Base-by-base conservation (phyloP, 2,113 vertebrate species). In the Myiagra hebetior region DNA sequence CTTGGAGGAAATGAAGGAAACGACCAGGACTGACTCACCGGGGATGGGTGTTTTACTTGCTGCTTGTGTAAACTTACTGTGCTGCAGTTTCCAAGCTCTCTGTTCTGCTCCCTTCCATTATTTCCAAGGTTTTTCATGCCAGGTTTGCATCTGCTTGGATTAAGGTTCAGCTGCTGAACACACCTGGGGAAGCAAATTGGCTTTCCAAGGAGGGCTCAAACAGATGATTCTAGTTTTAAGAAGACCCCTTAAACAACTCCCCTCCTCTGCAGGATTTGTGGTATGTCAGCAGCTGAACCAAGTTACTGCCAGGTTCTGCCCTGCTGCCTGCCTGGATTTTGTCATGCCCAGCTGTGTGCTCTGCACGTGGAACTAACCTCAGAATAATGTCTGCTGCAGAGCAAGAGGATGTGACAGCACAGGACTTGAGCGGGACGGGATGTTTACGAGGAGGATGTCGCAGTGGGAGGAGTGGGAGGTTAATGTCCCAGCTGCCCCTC, bases 1-100 rank as follows among this genome's bases (percentile, higher is more conserved):
- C 41, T 41, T 46, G 42, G 81, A 93, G 85, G 92, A 94, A 93
- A 91, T 57, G 37, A 95, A 91, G 91, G 91, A 82, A 96, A 85
- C 11, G 59, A 37, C 52, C 22, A 52, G 44, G 60, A 91, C 78
- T 85, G 91, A 95, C 77, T 91, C 64, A 93, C 50, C 31, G 10
- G 52, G 65, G 69, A 87, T 50, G 82, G 64, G 39, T 70, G 85
- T 85, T 96, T 85, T 28, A 87, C 73, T 91, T 85, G 73, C 59
- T 84, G 69, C 85, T 81, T 80, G 74, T 67, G 81, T 75, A 95
- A 94, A 87, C 92, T 87, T 21, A 81, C 13, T 56, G 49, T 41
- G 28, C 37, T 65, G 75, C 60, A 62, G n/a, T 27, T 91, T 85
- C 69, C 74, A 75, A 78, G 52, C 33, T 42, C 56, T 31, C 62